Base-by-base conservation (phyloP, 2,113 vertebrate genomes). In the Trematocara unimaculatum region DNA sequence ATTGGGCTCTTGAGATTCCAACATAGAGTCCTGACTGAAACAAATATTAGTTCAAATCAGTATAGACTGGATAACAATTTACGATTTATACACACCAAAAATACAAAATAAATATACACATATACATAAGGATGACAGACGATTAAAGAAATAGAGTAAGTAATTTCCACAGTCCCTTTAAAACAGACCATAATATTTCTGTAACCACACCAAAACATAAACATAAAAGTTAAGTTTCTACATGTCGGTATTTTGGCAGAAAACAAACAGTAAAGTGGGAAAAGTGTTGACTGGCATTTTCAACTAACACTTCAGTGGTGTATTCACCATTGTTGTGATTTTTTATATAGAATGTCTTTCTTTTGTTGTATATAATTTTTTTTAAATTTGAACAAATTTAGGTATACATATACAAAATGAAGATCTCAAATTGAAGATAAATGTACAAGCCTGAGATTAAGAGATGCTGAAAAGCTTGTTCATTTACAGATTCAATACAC, bases 1-100 rank as follows among this genome's bases (percentile, higher is more conserved):
- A 42, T 0, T 15, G 62, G n/a, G 64, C 64, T 42, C 1, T 0
- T 18, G 58, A 18, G 29, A 1, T 2, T 67, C 18, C 0, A 2
- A 23, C 3, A 8, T 40, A 20, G 1, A 15, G 64, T 70, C 35
- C 64, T 23, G 1, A 42, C 64, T 70, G 35, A 42, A 42, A 42
- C 35, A 0, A 40, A 23, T 42, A 62, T 62, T 62, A 35, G 58
- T n/a, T 35, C 4, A 62, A 35, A 3, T 64, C 18, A 64, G 0
- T 38, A 38, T 8, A 38, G 6, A 38, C 33, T 20, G 18, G 6
- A 67, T 20, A 40, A 20, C 33, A 67, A 20, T 38, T 38, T 38
- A 8, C 62, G 13, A 64, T 38, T 64, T 0, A 67, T 67, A 5
- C 62, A 67, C 33, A 20, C 33, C 33, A 38, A 3, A 67, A 67